A percentile compares a stretch with the other conserved stretches of the same genome.
These are phyloP conservation scores for Aphidius ervi DNA, from an alignment of 1,140 invertebrate species.

Conservation along the genomic window DNA sequence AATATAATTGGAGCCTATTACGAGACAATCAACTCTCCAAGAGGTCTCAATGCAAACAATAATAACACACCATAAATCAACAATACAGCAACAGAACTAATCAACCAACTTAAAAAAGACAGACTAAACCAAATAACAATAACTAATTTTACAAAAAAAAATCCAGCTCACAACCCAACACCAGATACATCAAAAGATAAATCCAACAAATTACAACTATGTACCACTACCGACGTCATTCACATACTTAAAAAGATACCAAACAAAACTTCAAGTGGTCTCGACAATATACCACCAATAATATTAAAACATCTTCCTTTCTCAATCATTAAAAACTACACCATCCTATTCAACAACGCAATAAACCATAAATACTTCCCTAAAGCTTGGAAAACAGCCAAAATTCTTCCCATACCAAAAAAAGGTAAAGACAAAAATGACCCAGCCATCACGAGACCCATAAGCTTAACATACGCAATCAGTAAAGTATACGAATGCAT, in stretches of 20 bases:
- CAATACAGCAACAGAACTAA: too few species aligned
- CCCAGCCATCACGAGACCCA: constrained; percentile 25
- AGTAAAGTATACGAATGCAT: constrained; percentile 33
- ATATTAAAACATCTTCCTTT: constrained; percentile 17
- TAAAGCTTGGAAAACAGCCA: constrained; percentile 25
- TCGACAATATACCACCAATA: constrained; percentile 20
- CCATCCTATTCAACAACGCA: constrained; percentile 20
- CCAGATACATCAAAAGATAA: too few species aligned
- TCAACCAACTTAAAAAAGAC: too few species aligned
- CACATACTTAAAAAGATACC: constrained; percentile 14
- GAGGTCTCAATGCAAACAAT: too few species aligned
- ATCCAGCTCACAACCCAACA: too few species aligned
- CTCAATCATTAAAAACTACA: constrained; percentile 9
- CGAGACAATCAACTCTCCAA: too few species aligned
- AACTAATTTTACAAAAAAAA: too few species aligned
- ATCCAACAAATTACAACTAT: too few species aligned
- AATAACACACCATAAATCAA: too few species aligned
- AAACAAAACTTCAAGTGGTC: constrained; percentile 23
- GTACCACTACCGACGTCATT: not conserved
- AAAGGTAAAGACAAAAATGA: constrained; percentile 21
- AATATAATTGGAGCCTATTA: too few species aligned
- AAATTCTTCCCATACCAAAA: constrained; percentile 27
- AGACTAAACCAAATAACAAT: too few species aligned
- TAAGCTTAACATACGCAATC: constrained; percentile 23
- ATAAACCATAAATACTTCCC: constrained; percentile 25